Percentiles rank a stretch among this genome's conserved stretches.
Evolutionary conservation across 30 jellyfish, hydroid and myxozoan species (phyloP).

Genomic region (Nemopilema nomurai): DNA sequence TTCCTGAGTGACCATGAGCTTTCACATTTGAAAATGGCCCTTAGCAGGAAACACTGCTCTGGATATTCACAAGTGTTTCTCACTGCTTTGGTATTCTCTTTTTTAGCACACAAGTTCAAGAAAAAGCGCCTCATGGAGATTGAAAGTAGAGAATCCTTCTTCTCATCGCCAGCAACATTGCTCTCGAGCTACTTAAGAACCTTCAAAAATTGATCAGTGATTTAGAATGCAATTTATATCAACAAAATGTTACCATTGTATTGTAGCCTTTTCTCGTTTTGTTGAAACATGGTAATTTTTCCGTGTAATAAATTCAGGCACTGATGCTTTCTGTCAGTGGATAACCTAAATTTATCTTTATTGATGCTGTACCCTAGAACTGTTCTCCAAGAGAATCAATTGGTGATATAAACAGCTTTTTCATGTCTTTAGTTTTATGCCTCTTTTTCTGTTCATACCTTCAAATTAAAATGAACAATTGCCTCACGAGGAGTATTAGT

Average conservation of each 20-base stretch:
- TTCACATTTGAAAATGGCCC: background rate
- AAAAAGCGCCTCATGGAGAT: constrained; percentile 62
- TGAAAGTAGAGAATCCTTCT: constrained; percentile 12
- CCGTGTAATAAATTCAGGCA: background rate
- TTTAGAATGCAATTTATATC: background rate
- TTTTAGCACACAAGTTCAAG: constrained; percentile 69
- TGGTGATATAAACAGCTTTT: too few species aligned
- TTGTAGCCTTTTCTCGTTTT: too few species aligned
- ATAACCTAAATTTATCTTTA: too few species aligned
- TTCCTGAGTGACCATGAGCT: too few species aligned
- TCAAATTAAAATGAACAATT: too few species aligned
- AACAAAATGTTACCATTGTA: background rate
- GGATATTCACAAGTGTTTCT: background rate
- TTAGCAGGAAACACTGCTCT: background rate
- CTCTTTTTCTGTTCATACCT: too few species aligned
- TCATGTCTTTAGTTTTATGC: too few species aligned
- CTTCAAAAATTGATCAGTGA: background rate
- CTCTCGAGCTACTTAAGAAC: constrained; percentile 48
- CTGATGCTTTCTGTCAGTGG: background rate
- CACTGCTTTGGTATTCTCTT: background rate
- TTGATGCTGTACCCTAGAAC: too few species aligned
- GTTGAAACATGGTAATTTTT: too few species aligned
- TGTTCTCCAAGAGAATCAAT: too few species aligned
- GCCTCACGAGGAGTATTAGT: too few species aligned
- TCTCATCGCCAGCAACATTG: constrained; percentile 30